Evolutionary conservation across 2,113 vertebrate genomes (phyloP).

Genomic region (Phoxinus phoxinus): DNA sequence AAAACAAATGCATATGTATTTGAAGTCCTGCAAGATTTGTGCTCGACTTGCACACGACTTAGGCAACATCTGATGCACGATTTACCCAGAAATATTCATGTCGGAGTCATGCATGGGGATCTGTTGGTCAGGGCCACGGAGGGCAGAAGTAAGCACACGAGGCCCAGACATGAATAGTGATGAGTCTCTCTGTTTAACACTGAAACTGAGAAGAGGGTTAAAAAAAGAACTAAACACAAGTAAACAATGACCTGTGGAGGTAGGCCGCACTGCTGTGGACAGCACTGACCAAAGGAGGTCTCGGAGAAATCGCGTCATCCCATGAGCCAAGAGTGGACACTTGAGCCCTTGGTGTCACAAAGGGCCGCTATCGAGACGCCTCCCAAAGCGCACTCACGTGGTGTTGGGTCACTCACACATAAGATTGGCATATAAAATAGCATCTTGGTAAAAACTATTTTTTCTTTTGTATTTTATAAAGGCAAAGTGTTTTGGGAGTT

Average conservation of each 20-base stretch:
- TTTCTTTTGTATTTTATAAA: background rate
- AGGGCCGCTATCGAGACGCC: background rate
- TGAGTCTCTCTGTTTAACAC: constrained; percentile 24
- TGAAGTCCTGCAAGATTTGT: background rate
- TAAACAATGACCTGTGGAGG: constrained; percentile 16
- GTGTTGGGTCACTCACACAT: background rate
- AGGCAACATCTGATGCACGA: background rate
- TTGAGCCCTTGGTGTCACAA: constrained; percentile 23
- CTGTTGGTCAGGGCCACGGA: background rate
- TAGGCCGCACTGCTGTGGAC: background rate
- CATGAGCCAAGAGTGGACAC: background rate
- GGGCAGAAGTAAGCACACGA: constrained; percentile 33
- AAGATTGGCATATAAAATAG: background rate
- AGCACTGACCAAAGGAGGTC: background rate
- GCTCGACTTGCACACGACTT: background rate
- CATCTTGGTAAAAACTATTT: background rate
- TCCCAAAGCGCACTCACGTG: background rate
- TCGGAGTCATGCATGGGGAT: no score
- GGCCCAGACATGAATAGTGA: constrained; percentile 23
- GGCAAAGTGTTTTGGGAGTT: background rate
- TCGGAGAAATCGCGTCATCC: constrained; percentile 33
- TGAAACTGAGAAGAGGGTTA: constrained; percentile 30
- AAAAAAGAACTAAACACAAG: constrained; percentile 27
- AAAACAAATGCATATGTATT: background rate
- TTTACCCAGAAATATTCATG: background rate